Percentiles rank a stretch among this genome's conserved stretches.
These are phyloP conservation scores for Trilocha varians DNA, from an alignment of 2,888 invertebrate genomes.

Conservation along the genomic window DNA sequence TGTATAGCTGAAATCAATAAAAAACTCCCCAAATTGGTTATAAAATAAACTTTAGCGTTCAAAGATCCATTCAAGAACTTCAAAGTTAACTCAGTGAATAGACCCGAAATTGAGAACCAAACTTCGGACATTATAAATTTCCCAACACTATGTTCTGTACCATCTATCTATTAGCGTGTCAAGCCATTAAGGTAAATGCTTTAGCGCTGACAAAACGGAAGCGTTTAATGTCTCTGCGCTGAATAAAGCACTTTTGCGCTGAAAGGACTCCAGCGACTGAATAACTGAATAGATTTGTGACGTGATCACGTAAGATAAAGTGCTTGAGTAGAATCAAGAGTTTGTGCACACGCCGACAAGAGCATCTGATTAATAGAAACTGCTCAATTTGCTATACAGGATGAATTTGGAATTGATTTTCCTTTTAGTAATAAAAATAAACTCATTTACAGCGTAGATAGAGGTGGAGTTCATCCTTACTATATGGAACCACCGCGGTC, in stretches of 20 bases:
- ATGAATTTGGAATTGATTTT: no score
- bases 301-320: background rate
- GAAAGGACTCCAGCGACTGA: background rate
- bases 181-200: slow-evolving; percentile 2
- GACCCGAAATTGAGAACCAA: background rate
- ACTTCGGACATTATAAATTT: background rate
- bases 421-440: no score
- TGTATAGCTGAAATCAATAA: no score
- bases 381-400: no score
- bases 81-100: no score
- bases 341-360: background rate
- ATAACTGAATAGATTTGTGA: slow-evolving; percentile 1
- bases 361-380: background rate
- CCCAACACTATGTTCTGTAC: background rate
- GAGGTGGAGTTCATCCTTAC: no score
- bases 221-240: slow-evolving; percentile 2
- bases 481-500: no score
- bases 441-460: no score
- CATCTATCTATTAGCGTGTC: background rate
- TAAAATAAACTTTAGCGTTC: no score
- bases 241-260: slow-evolving; percentile 1
- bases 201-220: background rate
- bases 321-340: background rate
- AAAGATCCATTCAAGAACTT: no score
- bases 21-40: no score